These are phyloP conservation scores for Eudorcas thomsonii DNA, from an alignment of 2,113 vertebrate genomes.

Conservation along the genomic window DNA sequence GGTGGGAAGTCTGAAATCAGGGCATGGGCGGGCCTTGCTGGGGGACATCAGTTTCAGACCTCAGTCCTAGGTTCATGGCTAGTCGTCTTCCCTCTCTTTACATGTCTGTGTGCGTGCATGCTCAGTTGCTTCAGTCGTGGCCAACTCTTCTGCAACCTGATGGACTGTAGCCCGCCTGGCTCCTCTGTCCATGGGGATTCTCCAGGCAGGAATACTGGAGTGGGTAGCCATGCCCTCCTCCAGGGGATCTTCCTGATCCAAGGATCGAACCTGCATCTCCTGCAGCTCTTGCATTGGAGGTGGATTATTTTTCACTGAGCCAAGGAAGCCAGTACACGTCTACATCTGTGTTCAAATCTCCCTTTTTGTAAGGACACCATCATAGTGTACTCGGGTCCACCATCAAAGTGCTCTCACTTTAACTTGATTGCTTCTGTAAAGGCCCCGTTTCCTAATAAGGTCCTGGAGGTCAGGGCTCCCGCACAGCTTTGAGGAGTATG, in stretches of 20 bases:
- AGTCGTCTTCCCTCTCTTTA: fast-evolving
- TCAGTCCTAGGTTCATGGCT: fast-evolving
- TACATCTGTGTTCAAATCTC: background rate
- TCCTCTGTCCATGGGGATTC: background rate
- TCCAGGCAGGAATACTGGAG: background rate
- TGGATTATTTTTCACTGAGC: background rate
- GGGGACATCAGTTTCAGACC: background rate
- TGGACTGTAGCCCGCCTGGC: background rate
- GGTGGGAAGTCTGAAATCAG: background rate
- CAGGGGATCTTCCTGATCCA: background rate
- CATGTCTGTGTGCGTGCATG: too few species aligned
- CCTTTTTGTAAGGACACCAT: background rate
- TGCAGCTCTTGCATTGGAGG: background rate
- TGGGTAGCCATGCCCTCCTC: background rate
- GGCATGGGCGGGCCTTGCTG: fast-evolving
- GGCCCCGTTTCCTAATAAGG: background rate
- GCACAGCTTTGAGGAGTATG: background rate
- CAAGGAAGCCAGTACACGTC: background rate
- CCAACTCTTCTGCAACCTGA: background rate
- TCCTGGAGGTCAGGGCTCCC: background rate
- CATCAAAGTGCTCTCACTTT: too few species aligned
- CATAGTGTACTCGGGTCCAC: background rate
- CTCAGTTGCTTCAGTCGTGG: fast-evolving
- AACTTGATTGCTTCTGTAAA: background rate
- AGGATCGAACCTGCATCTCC: background rate